Evolutionary conservation across 2,888 invertebrate genomes (phyloP), one percentile per base, ranked within the genome.

Genomic region (Apodemia duryi): DNA sequence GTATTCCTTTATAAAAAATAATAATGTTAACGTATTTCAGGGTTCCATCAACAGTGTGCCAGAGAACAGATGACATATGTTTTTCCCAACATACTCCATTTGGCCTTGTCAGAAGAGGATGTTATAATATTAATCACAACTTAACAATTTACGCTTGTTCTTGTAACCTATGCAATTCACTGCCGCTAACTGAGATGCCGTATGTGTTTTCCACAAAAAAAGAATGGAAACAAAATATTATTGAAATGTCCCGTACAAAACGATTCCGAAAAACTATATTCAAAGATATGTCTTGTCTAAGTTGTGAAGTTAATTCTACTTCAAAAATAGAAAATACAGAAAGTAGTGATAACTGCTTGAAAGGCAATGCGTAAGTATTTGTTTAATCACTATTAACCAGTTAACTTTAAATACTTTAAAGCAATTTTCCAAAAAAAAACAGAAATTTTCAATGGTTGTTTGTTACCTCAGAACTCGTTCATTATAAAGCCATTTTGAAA

Each of bases 21-120:
- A 11, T 7, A 4, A 43, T 43, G 11, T 43, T 43, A n/a, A 3
- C 49, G 1, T n/a, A 13, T 57, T 63, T 65, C 65, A 88, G 88
- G 73, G 78, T 86, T 66, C 77, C 83, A 28, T 80, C 84, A 11
- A 67, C 72, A 4, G 65, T 76, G 61, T 89, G 89, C 68, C 71
- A 78, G 60, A 74, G 72, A 67, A 78, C 80, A 10, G 80, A 79
- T 67, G 86, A 87, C 72, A 57, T 83, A 51, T 89, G 89, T 73
- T 88, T 84, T 73, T 80, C 86, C 9, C 75, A 79, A 73, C 88
- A 88, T 68, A 89, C 88, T 38, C 89, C 89, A 52, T 89, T 89
- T 66, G 89, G 89, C 13, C 73, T 89, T 69, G 74, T 89, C 52
- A 82, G 84, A 67, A 82, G 89, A 68, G 88, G 88, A 69, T 89